These are phyloP conservation scores for Prosopocoilus inquinatus DNA, from an alignment of 2,888 invertebrate species.

Conservation along the genomic window DNA sequence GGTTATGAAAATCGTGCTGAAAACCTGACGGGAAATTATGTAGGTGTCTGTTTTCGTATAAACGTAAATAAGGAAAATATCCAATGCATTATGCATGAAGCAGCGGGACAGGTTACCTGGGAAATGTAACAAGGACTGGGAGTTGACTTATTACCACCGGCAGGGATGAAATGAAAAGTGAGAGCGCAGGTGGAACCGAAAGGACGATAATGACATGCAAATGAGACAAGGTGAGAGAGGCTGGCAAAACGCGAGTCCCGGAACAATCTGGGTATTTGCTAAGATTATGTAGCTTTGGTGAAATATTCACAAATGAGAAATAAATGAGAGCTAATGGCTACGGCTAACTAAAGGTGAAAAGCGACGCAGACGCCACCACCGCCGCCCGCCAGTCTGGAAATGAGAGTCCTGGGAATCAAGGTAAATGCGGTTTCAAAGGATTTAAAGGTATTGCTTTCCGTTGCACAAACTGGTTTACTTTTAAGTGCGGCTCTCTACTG, in stretches of 20 bases:
- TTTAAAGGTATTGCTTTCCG: constrained; percentile 19
- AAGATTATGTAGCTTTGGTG: constrained; percentile 34
- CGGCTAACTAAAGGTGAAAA: constrained; percentile 18
- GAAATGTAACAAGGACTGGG: constrained; percentile 37
- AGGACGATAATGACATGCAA: constrained; percentile 41
- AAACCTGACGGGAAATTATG: constrained; percentile 44
- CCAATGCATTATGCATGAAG: constrained; percentile 51
- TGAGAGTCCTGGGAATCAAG: constrained; percentile 32
- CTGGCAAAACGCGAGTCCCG: constrained; percentile 22
- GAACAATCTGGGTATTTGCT: constrained; percentile 33
- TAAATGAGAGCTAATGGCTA: constrained; percentile 39
- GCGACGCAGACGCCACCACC: constrained; percentile 2
- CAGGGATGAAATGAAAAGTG: constrained; percentile 38
- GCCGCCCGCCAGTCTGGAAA: constrained; percentile 30
- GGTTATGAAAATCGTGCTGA: constrained; percentile 28
- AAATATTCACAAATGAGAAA: constrained; percentile 39
- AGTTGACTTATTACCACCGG: constrained; percentile 39
- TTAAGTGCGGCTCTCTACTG: background rate
- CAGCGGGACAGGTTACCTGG: constrained; percentile 43
- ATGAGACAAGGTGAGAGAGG: constrained; percentile 30
- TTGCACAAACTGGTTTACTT: constrained; percentile 3
- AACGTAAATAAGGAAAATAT: constrained; percentile 51
- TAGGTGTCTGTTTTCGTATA: constrained; percentile 47
- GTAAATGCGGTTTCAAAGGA: constrained; percentile 29
- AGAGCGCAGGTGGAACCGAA: constrained; percentile 36